These are phyloP conservation scores for Sternarchorhynchus goeldii DNA, from an alignment of 2,797 vertebrate genomes.

Conservation along the genomic window DNA sequence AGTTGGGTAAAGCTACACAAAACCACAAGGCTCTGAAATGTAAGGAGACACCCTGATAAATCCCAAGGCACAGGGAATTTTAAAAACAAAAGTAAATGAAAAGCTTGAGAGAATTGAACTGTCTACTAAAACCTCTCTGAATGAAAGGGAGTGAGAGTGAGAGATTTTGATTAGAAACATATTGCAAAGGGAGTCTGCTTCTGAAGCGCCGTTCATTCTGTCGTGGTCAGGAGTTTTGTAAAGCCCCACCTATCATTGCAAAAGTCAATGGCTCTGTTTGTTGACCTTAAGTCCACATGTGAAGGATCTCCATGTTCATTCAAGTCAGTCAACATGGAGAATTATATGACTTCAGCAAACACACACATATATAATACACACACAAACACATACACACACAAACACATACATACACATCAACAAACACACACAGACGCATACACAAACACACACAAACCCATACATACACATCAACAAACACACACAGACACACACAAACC, in stretches of 20 bases:
- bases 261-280: neutral
- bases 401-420: too few species aligned
- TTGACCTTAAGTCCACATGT: neutral
- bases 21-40: slow-evolving; percentile 59
- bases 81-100: slow-evolving; percentile 30
- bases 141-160: slow-evolving; percentile 42
- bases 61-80: slow-evolving; percentile 45
- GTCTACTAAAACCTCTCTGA: slow-evolving; percentile 20
- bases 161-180: slow-evolving; percentile 60
- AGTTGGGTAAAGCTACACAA: slow-evolving; percentile 45
- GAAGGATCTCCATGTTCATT: neutral
- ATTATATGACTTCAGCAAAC: neutral
- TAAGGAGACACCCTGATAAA: slow-evolving; percentile 51
- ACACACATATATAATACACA: neutral
- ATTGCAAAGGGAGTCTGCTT: slow-evolving; percentile 50
- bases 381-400: too few species aligned
- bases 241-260: slow-evolving; percentile 20
- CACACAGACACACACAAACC: too few species aligned
- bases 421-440: too few species aligned
- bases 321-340: neutral
- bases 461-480: too few species aligned
- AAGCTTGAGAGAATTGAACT: slow-evolving; percentile 25
- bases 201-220: slow-evolving; percentile 29
- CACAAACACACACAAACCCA: too few species aligned
- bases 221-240: slow-evolving; percentile 9